Conservation (phyloP, 2,797 vertebrate species). For the Pelodytes ibericus region DNA sequence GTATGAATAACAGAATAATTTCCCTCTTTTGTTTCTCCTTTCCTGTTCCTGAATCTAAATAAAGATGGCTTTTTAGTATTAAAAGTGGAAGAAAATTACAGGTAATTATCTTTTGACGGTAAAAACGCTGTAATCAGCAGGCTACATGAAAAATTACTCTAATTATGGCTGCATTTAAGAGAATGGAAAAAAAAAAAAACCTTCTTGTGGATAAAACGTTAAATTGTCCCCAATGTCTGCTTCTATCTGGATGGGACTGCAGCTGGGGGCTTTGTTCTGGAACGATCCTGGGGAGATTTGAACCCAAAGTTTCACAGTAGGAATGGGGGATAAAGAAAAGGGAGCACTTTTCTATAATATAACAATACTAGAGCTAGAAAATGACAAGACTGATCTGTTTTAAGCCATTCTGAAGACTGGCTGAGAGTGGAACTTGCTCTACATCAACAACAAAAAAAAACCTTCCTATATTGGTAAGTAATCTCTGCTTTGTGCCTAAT, state of each 20-base stretch:
- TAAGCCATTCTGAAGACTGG: conserved; percentile 86
- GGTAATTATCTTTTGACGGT: conserved; percentile 99
- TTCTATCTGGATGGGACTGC: conserved; percentile 99
- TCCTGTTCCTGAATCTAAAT: conserved; percentile 99
- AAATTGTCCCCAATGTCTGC: conserved; percentile 99
- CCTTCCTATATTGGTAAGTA: conserved; percentile 91
- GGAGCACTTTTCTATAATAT: conserved; percentile 96
- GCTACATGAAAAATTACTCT: conserved; percentile 99
- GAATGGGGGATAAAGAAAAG: conserved; percentile 89
- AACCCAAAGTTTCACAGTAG: conserved; percentile 96
- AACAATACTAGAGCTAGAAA: conserved; percentile 97
- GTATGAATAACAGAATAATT: conserved; percentile 99
- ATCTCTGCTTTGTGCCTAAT: conserved; percentile 86
- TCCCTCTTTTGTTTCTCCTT: conserved; percentile 99
- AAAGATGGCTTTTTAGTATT: conserved; percentile 99
- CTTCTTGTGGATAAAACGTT: conserved; percentile 99
- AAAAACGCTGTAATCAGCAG: conserved; percentile 99
- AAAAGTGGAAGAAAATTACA: conserved; percentile 99
- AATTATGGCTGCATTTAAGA: conserved; percentile 99
- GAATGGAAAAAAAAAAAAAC: conserved; percentile 84
- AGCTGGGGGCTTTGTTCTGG: conserved; percentile 99
- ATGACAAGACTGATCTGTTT: conserved; percentile 95
- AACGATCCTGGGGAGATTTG: conserved; percentile 98
- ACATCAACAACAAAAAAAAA: conserved; percentile 68
- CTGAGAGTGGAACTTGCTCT: conserved; percentile 80